phyloP scores from a whole-genome alignment of 2,888 invertebrate species.

The Drosophila meridionalis region DNA sequence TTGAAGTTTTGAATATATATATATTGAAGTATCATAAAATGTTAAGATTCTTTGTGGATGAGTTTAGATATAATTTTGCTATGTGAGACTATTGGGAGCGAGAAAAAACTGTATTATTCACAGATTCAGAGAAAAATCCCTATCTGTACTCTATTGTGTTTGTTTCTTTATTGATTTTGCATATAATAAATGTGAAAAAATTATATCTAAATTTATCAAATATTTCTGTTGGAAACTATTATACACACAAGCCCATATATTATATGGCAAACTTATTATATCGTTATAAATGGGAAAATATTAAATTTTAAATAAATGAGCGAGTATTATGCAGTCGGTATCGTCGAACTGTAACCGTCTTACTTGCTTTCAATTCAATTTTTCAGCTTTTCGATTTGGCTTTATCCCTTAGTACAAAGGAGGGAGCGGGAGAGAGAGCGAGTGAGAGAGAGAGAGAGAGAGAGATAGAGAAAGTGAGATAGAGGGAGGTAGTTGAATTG shows the following conservation, averaged over 20 bases:
- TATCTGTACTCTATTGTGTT: no score
- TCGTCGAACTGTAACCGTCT: neutral
- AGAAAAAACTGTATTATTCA: no score
- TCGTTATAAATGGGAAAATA: neutral
- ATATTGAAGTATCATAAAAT: no score
- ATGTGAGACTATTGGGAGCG: no score
- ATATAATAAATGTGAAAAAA: neutral
- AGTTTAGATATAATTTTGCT: no score
- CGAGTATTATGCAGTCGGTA: neutral
- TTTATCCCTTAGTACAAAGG: slow-evolving; percentile 14
- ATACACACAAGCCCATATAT: no score
- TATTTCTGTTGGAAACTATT: no score
- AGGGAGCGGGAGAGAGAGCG: neutral
- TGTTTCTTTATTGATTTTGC: neutral
- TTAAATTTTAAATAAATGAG: neutral
- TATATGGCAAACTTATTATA: neutral
- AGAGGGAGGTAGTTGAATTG: slow-evolving; percentile 23
- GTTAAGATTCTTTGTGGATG: no score
- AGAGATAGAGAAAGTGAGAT: neutral
- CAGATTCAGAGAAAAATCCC: no score
- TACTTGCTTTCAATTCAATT: neutral
- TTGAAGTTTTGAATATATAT: no score
- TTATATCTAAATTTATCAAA: neutral
- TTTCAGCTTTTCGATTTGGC: neutral
- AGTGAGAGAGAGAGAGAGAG: neutral